Base-by-base conservation (phyloP, 2,888 invertebrate species). In the Loripinus fragilis region DNA sequence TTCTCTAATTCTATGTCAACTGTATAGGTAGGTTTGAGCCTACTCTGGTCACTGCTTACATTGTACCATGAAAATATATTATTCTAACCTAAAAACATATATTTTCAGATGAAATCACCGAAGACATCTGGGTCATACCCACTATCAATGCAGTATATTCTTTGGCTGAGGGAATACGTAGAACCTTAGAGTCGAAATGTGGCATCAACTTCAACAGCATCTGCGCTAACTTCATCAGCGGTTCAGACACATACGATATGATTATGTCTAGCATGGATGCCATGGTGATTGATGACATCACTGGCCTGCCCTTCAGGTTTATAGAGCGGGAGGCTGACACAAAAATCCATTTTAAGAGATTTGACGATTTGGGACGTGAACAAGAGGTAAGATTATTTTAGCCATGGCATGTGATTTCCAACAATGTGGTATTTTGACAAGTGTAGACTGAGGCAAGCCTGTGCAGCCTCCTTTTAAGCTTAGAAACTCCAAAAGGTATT, bases 131-230 rank as follows among this genome's bases (percentile, higher is more conserved):
- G n/a, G 88, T 91, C 0, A 81, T 93, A 25, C 90, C 92, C 23
- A 93, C 93, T n/a, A 92, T 94, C 38, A 92, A 93, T 79, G 91
- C 94, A n/a, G 93, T 94, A 1, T 90, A 91, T 70, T 90, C 93
- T 2, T 69, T 94, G n/a, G 92, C 92, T 15, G 89, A 92, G 60
- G 93, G 91, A 10, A 78, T 94, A 10, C 91, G 92, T 66, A 79
- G 87, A 3, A 91, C 93, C 0, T 86, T 93, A 8, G 72, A 88
- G 28, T 86, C 90, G 66, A 89, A 89, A 68, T 92, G 91, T 79
- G 90, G 90, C 0, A 35, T 52, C 0, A 74, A 78, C 66, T 91
- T 90, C 80, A 71, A 35, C 3, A 86, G 86, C 12, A 78, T 91
- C 1, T 92, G 91, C 74, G 50, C 83, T 1, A 75, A 78, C 15